Conservation (phyloP, 2,797 vertebrate genomes). For the Acomys russatus region DNA sequence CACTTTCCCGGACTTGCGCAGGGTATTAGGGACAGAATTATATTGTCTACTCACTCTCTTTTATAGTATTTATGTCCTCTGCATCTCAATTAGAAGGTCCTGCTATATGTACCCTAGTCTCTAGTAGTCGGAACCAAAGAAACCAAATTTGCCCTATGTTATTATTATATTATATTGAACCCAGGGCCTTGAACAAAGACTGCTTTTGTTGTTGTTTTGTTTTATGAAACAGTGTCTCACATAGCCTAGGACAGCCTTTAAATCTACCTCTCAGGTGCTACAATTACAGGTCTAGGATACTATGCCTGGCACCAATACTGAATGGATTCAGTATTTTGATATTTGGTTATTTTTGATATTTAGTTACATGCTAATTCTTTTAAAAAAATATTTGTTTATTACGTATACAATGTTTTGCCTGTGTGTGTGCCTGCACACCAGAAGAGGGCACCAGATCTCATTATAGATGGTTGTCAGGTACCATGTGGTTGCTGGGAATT, state of each 20-base stretch:
- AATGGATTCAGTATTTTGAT: constrained; percentile 5
- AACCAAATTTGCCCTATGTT: not conserved
- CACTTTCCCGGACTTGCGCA: constrained; percentile 5
- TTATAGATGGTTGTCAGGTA: too few relatives aligned
- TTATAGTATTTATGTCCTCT: constrained; percentile 29
- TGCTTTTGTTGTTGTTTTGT: not conserved
- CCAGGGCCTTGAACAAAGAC: not conserved
- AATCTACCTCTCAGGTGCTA: not conserved
- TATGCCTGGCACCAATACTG: not conserved
- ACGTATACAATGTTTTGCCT: too few relatives aligned
- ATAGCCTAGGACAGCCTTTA: not conserved
- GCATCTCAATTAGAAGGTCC: constrained; percentile 35
- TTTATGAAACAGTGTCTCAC: not conserved
- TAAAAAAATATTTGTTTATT: too few relatives aligned
- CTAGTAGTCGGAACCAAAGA: constrained; percentile 23
- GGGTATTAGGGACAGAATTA: not conserved
- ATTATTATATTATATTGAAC: not conserved
- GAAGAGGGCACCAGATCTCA: too few relatives aligned
- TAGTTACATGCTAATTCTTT: constrained; percentile 18
- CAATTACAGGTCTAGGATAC: not conserved
- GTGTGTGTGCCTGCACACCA: too few relatives aligned
- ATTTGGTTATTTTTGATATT: not conserved
- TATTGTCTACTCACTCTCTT: not conserved
- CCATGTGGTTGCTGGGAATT: too few relatives aligned
- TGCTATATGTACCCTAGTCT: not conserved